Percentiles rank a stretch among this genome's conserved stretches.
Conservation (phyloP, 2,888 invertebrate species). For the Drosophila mercatorum region DNA sequence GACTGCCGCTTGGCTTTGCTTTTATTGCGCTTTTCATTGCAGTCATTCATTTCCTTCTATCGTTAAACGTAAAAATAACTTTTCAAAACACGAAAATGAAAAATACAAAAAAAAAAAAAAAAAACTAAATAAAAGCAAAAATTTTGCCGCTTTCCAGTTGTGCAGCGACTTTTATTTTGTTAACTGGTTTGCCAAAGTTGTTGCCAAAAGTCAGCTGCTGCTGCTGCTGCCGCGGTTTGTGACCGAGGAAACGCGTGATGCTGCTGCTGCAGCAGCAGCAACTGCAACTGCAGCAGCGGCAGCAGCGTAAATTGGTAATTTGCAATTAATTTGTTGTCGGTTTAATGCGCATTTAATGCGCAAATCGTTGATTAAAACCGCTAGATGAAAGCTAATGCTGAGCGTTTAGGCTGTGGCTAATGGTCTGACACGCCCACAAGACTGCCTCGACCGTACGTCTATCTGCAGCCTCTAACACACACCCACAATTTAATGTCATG, state of each 20-base stretch:
- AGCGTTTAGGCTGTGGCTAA: conserved; percentile 50
- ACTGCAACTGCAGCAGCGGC: conserved; percentile 22
- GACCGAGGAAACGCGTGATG: conserved; percentile 70
- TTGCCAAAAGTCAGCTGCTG: conserved; percentile 61
- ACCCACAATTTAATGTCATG: conserved; percentile 53
- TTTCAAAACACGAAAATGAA: conserved; percentile 16
- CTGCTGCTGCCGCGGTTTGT: conserved; percentile 36
- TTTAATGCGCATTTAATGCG: conserved; percentile 73
- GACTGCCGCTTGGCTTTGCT: conserved; percentile 20
- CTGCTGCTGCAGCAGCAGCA: conserved; percentile 9
- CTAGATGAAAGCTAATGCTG: conserved; percentile 63
- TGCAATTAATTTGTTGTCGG: conserved; percentile 70
- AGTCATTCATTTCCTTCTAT: conserved; percentile 78
- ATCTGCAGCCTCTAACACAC: conserved; percentile 33
- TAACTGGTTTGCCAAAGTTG: conserved; percentile 51
- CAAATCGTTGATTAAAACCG: conserved; percentile 58
- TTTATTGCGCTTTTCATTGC: conserved; percentile 56
- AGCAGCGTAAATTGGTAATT: conserved; percentile 63
- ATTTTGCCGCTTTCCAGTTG: conserved; percentile 66
- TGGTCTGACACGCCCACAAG: conserved; percentile 36
- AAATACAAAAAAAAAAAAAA: conserved; percentile 7
- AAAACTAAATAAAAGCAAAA: conserved; percentile 28
- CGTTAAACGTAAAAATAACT: conserved; percentile 61
- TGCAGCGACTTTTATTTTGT: conserved; percentile 51
- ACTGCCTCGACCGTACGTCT: background rate